phyloP scores from a whole-genome alignment of 2,888 invertebrate species.

The Dasypogon diadema region DNA sequence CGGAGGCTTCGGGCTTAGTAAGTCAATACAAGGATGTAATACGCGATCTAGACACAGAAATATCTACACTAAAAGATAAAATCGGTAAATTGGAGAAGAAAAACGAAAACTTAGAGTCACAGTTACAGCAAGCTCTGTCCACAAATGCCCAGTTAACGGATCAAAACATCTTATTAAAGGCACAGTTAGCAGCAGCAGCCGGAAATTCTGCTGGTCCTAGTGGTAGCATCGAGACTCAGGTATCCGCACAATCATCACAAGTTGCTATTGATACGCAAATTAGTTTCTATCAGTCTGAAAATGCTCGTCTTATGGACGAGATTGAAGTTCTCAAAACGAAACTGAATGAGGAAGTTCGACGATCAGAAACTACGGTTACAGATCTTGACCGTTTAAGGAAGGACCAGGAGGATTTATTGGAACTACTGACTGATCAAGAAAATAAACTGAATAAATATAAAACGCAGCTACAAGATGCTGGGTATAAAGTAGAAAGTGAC shows the following conservation, averaged over 20 bases:
- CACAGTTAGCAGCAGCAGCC: constrained; percentile 72
- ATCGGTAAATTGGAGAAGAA: constrained; percentile 61
- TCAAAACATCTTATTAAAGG: constrained; percentile 88
- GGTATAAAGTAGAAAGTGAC: constrained; percentile 65
- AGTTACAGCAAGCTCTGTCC: constrained; percentile 77
- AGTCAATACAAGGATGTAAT: constrained; percentile 90
- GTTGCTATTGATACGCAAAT: constrained; percentile 57
- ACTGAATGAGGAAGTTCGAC: constrained; percentile 60
- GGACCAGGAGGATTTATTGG: constrained; percentile 94
- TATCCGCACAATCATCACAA: constrained; percentile 9
- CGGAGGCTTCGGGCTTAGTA: constrained; percentile 67
- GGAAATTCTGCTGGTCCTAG: constrained; percentile 34
- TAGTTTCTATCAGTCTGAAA: constrained; percentile 63
- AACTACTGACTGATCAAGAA: constrained; percentile 90
- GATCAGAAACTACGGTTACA: constrained; percentile 60
- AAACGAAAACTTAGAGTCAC: constrained; percentile 65
- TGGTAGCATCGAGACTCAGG: constrained; percentile 19
- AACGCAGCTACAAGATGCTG: constrained; percentile 71
- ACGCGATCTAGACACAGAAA: constrained; percentile 85
- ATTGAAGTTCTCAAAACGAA: constrained; percentile 64
- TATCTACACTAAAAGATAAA: constrained; percentile 67
- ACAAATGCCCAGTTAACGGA: constrained; percentile 83
- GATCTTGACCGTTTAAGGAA: constrained; percentile 79
- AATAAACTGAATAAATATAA: constrained; percentile 77
- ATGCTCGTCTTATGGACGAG: constrained; percentile 64